Percentiles rank a stretch among this genome's conserved stretches.
These are phyloP conservation scores for Medauroidea extradentata DNA, from an alignment of 1,140 invertebrate genomes.

Conservation along the genomic window DNA sequence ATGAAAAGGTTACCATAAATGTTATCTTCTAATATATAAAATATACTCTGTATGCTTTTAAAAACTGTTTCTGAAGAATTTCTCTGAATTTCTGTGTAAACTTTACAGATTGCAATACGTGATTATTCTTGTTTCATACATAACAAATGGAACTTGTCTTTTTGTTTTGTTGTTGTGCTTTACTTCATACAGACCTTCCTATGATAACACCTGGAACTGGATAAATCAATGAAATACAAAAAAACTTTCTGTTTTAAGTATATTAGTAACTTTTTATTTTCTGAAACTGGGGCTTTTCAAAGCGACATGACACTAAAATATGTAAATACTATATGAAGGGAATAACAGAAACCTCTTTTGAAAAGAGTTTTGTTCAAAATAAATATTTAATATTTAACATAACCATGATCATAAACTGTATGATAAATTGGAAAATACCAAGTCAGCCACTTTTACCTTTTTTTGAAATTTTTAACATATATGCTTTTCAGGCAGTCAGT, in stretches of 20 bases:
- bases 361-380: constrained; percentile 23
- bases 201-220: too few species aligned
- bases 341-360: constrained; percentile 25
- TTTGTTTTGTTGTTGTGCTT: too few species aligned
- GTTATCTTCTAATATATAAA: too few species aligned
- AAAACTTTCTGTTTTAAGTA: neutral
- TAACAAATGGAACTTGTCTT: too few species aligned
- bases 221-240: neutral
- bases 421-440: constrained; percentile 5
- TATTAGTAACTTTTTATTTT: constrained; percentile 16
- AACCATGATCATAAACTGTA: constrained; percentile 6
- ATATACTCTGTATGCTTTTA: too few species aligned
- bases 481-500: neutral
- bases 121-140: too few species aligned
- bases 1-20: too few species aligned
- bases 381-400: constrained; percentile 21
- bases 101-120: too few species aligned
- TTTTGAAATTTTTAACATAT: constrained; percentile 2
- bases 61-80: too few species aligned
- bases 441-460: neutral
- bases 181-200: too few species aligned
- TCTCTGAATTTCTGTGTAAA: too few species aligned
- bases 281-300: constrained; percentile 19
- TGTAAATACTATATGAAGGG: constrained; percentile 21
- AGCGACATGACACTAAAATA: constrained; percentile 23